These are phyloP conservation scores for Allygus modestus DNA, from an alignment of 2,888 invertebrate genomes.

Conservation along the genomic window DNA sequence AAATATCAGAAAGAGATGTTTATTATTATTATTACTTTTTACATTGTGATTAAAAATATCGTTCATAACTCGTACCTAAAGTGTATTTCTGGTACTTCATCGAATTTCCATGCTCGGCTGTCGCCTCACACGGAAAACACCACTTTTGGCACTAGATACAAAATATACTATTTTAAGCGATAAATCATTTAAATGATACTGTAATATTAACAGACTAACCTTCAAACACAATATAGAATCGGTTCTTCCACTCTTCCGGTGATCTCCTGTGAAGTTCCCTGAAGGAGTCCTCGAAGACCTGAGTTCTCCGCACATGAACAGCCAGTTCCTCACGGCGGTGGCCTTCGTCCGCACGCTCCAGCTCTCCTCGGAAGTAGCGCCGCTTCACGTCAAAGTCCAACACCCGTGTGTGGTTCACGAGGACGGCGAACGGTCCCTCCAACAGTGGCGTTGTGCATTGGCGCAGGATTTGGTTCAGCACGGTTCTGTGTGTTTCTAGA, in stretches of 20 bases:
- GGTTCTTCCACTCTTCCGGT: constrained; percentile 93
- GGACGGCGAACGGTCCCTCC: constrained; percentile 91
- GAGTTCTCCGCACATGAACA: constrained; percentile 89
- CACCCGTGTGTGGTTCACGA: constrained; percentile 92
- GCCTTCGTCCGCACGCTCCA: constrained; percentile 87
- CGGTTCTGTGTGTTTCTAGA: constrained; percentile 89
- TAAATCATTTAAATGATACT: no score
- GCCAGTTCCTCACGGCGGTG: constrained; percentile 89
- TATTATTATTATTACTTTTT: no score
- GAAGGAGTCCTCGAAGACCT: constrained; percentile 94
- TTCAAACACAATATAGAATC: constrained; percentile 95
- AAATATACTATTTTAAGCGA: no score
- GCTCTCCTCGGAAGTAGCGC: constrained; percentile 90
- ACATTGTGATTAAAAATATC: no score
- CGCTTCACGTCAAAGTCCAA: constrained; percentile 94
- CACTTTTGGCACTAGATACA: no score
- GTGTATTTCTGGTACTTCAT: no score
- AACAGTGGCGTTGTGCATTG: constrained; percentile 87
- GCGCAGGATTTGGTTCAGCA: constrained; percentile 92
- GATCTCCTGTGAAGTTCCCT: constrained; percentile 89
- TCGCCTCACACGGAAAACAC: no score
- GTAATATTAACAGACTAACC: constrained; percentile 76
- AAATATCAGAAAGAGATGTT: no score
- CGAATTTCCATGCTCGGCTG: no score
- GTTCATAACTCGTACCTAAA: no score